phyloP scores from a whole-genome alignment of 2,797 vertebrate species.

The Simalia tracyae region DNA sequence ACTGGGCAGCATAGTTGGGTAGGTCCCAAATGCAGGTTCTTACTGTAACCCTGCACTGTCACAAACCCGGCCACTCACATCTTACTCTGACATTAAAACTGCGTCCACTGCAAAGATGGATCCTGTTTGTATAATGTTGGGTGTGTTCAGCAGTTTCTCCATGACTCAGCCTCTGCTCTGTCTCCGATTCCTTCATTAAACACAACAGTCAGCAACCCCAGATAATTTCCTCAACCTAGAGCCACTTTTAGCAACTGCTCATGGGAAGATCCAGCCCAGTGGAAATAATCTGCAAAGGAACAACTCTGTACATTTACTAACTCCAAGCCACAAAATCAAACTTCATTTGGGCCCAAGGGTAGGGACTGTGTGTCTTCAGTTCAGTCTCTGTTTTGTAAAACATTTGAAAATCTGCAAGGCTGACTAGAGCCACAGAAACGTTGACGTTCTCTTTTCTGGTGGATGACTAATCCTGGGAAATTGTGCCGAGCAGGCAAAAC shows the following conservation, averaged over 20 bases:
- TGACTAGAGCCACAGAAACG: background rate
- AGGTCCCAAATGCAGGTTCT: background rate
- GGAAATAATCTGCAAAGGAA: background rate
- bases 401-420: background rate
- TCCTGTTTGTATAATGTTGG: background rate
- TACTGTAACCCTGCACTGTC: background rate
- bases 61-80: background rate
- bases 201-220: background rate
- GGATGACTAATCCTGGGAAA: background rate
- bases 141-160: background rate
- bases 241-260: background rate
- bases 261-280: background rate
- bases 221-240: background rate
- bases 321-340: background rate
- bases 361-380: background rate
- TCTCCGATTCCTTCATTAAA: background rate
- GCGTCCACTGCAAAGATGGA: background rate
- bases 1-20: background rate
- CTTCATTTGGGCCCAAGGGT: background rate
- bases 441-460: background rate
- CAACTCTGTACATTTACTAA: background rate
- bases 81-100: too few relatives aligned
- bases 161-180: conserved; percentile 5
- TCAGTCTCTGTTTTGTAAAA: background rate
- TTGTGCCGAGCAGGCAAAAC: background rate